Conservation (phyloP, 1,140 invertebrate genomes). For the Meloidogyne hapla region DNA sequence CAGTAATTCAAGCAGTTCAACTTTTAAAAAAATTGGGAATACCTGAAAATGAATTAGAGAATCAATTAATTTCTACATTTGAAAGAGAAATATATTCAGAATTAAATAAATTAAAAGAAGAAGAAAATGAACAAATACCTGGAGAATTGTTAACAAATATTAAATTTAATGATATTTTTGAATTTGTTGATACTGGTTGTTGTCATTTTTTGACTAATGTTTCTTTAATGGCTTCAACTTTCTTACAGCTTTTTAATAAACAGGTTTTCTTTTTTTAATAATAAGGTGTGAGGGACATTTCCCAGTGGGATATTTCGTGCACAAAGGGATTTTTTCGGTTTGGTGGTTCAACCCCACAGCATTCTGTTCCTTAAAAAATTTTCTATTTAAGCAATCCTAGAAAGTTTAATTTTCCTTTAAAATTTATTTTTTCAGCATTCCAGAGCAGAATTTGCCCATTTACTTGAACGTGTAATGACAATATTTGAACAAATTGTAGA, state of each 20-base stretch:
- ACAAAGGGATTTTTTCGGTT: no score
- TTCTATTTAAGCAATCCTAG: no score
- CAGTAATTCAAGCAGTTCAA: slow-evolving; percentile 28
- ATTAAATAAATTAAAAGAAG: slow-evolving; percentile 26
- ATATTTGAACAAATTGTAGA: slow-evolving; percentile 33
- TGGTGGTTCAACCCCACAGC: no score
- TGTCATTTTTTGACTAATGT: slow-evolving; percentile 41
- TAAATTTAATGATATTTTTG: slow-evolving; percentile 31
- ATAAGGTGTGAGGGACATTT: no score
- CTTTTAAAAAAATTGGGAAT: slow-evolving; percentile 24
- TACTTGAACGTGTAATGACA: slow-evolving; percentile 35
- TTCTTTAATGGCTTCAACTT: slow-evolving; percentile 27
- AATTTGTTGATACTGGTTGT: slow-evolving; percentile 40
- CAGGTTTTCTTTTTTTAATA: no score
- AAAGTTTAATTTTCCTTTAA: no score
- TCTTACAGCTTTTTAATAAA: slow-evolving; percentile 36
- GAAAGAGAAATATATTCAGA: slow-evolving; percentile 22
- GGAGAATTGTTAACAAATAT: background rate
- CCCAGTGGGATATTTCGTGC: no score
- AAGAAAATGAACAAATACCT: background rate
- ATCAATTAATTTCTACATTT: slow-evolving; percentile 19
- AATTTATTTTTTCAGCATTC: slow-evolving; percentile 20
- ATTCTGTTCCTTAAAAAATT: no score
- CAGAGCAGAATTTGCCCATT: slow-evolving; percentile 24
- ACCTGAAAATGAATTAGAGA: slow-evolving; percentile 21